Percentiles rank a stretch among this genome's conserved stretches.
Conservation (phyloP, 2,888 invertebrate species). For the Deilephila elpenor region DNA sequence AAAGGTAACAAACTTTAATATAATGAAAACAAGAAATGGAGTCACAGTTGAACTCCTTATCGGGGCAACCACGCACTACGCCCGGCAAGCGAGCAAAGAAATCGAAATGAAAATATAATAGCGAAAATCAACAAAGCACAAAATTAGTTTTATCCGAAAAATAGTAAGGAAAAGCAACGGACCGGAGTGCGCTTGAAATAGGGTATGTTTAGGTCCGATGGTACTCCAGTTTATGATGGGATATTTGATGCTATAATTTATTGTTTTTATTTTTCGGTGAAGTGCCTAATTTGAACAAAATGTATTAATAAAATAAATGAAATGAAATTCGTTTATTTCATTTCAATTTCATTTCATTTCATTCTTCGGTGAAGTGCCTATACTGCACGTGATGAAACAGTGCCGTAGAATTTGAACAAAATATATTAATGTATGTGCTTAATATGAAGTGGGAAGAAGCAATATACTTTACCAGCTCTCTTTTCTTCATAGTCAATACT, state of each 20-base stretch:
- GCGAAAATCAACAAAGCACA: constrained; percentile 78
- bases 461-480: too few relatives aligned
- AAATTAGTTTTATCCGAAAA: constrained; percentile 79
- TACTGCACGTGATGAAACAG: too few relatives aligned
- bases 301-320: too few relatives aligned
- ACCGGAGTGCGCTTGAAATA: constrained; percentile 60
- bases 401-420: too few relatives aligned
- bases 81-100: constrained; percentile 45
- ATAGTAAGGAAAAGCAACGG: constrained; percentile 67
- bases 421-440: too few relatives aligned
- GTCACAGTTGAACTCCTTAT: constrained; percentile 53
- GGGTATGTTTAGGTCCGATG: constrained; percentile 34
- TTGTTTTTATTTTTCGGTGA: too few relatives aligned
- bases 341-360: too few relatives aligned
- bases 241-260: not conserved
- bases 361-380: too few relatives aligned
- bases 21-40: constrained; percentile 52
- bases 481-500: too few relatives aligned
- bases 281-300: too few relatives aligned
- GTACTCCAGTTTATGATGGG: constrained; percentile 2
- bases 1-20: constrained; percentile 34
- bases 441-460: too few relatives aligned
- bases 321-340: too few relatives aligned
- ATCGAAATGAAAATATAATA: constrained; percentile 75
- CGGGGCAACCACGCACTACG: constrained; percentile 50